Percentiles rank a stretch among this genome's conserved stretches.
phyloP scores from a whole-genome alignment of 2,888 invertebrate species.

The Amphipoea lucens region DNA sequence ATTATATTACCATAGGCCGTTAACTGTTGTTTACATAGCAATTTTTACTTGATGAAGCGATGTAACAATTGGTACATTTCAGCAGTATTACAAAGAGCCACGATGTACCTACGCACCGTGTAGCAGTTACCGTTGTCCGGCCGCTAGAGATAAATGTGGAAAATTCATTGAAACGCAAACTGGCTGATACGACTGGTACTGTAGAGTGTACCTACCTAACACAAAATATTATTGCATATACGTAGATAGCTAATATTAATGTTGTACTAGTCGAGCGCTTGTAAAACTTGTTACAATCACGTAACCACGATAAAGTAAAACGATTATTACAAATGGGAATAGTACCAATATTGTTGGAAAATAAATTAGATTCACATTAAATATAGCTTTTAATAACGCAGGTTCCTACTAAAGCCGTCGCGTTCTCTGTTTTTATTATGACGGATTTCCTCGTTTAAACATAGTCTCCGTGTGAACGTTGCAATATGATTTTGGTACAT shows the following conservation, averaged over 20 bases:
- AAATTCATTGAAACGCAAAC: slow-evolving; percentile 59
- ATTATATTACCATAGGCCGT: slow-evolving; percentile 56
- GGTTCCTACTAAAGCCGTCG: background rate
- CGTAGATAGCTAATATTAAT: slow-evolving; percentile 18
- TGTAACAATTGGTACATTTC: slow-evolving; percentile 41
- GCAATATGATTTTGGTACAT: slow-evolving; percentile 30
- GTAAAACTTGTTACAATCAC: slow-evolving; percentile 48
- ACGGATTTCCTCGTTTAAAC: slow-evolving; percentile 17
- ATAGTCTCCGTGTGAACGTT: slow-evolving; percentile 24
- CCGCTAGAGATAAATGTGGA: slow-evolving; percentile 47
- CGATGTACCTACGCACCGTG: slow-evolving; percentile 7
- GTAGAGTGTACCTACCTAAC: background rate
- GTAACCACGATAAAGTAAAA: slow-evolving; percentile 56
- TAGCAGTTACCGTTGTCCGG: slow-evolving; percentile 33
- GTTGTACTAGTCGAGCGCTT: slow-evolving; percentile 20
- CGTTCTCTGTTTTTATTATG: slow-evolving; percentile 27
- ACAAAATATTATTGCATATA: background rate
- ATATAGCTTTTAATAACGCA: slow-evolving; percentile 30
- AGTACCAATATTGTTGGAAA: slow-evolving; percentile 48
- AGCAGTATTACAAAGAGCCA: slow-evolving; percentile 29
- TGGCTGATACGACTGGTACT: slow-evolving; percentile 28
- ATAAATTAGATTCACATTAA: slow-evolving; percentile 45
- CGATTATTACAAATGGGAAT: slow-evolving; percentile 46
- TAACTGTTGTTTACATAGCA: slow-evolving; percentile 55
- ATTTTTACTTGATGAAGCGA: slow-evolving; percentile 57